Conservation (phyloP, 1,140 invertebrate genomes). For the Pseudoatta argentina region DNA sequence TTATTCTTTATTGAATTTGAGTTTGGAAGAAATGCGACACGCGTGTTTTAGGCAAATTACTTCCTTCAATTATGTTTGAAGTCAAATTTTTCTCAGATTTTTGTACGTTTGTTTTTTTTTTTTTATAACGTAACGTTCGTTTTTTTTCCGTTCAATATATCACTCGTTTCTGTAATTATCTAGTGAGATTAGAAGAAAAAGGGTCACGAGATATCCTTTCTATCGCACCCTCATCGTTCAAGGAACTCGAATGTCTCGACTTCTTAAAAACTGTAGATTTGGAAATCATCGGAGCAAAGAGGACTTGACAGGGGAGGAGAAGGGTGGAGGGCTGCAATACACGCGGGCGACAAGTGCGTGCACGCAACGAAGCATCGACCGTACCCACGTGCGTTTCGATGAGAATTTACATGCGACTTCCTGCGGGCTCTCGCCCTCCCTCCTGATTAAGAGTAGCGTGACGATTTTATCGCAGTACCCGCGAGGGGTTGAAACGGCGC, state of each 20-base stretch:
- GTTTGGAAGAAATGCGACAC: too few relatives aligned
- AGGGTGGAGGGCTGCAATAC: slow-evolving; percentile 19
- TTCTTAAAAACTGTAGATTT: slow-evolving; percentile 26
- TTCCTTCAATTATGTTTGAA: neutral
- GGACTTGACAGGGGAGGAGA: neutral
- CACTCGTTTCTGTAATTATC: neutral
- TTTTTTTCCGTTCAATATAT: neutral
- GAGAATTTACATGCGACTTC: slow-evolving; percentile 83
- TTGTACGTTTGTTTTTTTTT: neutral
- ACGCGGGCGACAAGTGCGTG: slow-evolving; percentile 69
- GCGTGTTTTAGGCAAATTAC: neutral
- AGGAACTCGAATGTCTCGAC: slow-evolving; percentile 5
- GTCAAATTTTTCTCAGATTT: neutral
- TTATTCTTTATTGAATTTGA: too few relatives aligned
- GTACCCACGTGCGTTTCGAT: slow-evolving; percentile 75
- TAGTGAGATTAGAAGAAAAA: neutral
- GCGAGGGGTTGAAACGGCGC: slow-evolving; percentile 78
- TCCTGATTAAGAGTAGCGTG: slow-evolving; percentile 79
- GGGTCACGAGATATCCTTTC: neutral
- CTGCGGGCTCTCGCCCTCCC: slow-evolving; percentile 78
- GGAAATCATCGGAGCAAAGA: neutral
- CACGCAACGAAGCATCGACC: slow-evolving; percentile 67
- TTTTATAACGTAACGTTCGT: neutral
- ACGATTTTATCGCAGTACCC: slow-evolving; percentile 82
- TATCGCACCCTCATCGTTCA: neutral